Evolutionary conservation across 2,888 invertebrate species (phyloP).

Genomic region (Shargacucullia verbasci): DNA sequence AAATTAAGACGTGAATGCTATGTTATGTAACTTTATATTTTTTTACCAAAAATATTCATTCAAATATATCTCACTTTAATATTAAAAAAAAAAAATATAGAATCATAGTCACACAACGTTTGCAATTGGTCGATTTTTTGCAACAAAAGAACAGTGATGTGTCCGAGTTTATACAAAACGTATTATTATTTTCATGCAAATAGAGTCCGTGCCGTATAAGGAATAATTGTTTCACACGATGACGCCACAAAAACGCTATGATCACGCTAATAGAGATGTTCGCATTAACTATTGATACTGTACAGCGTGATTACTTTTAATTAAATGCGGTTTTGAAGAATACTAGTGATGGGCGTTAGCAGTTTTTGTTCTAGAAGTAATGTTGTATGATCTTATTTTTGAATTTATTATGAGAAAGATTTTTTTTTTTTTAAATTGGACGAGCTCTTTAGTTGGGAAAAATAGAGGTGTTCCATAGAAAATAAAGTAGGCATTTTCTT

Average conservation of each 20-base stretch:
- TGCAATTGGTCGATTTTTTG: constrained; percentile 14
- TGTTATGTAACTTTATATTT: too few relatives aligned
- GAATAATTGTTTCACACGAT: constrained; percentile 58
- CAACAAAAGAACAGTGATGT: constrained; percentile 8
- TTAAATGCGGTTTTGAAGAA: constrained; percentile 12
- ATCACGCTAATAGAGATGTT: constrained; percentile 53
- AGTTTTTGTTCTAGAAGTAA: too few relatives aligned
- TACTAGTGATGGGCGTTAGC: constrained; percentile 4
- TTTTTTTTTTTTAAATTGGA: too few relatives aligned
- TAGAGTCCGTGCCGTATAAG: constrained; percentile 38
- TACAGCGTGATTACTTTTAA: constrained; percentile 13
- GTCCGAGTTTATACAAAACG: constrained; percentile 25
- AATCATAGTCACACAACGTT: not conserved
- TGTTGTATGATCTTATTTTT: too few relatives aligned
- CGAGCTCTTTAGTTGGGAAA: too few relatives aligned
- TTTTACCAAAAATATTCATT: too few relatives aligned
- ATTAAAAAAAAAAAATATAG: too few relatives aligned
- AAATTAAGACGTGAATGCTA: too few relatives aligned
- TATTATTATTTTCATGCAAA: constrained; percentile 44
- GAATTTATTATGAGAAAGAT: too few relatives aligned
- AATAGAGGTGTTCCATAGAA: too few relatives aligned
- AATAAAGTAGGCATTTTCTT: too few relatives aligned
- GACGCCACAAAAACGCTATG: constrained; percentile 34
- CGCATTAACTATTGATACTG: constrained; percentile 19
- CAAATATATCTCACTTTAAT: too few relatives aligned